Base-by-base conservation (phyloP, 2,888 invertebrate species). In the Acronicta psi region DNA sequence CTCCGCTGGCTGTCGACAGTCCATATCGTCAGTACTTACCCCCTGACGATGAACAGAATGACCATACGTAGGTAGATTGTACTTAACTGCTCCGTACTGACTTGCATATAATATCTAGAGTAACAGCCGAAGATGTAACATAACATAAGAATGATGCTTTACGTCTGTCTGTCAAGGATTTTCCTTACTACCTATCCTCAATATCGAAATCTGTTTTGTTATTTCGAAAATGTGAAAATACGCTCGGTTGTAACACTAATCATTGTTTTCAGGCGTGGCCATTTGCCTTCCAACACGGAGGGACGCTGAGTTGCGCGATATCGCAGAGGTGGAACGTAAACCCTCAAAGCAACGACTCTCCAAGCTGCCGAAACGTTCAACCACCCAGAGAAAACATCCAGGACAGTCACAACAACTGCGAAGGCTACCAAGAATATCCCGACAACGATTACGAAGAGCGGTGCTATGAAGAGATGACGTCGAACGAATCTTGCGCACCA, bases 251-350 rank as follows among this genome's bases (percentile, higher is more conserved):
- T 29, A 51, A 52, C 3, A 20, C 0, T 4, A 0, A 7, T 0
- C 0, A 37, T 59, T 65, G 54, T 63, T 55, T 72, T 23, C 95
- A 97, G 97, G 96, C 96, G n/a, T 97, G 97, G 97, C 97, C 97
- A 0, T 97, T 97, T 81, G 96, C 96, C 58, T 96, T 97, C 83
- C 97, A 97, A 86, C 95, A 96, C 63, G 94, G 95, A 14, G 94
- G 94, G 1, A 83, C 93, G 7, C 86, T 95, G 59, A 93, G 91
- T 75, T 92, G 92, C 75, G 85, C 92, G 1, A 88, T 92, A 59
- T 92, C 94, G 0, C 93, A 93, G 65, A 79, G 93, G 56, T 93
- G 92, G 93, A 93, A 83, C 67, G 66, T 88, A n/a, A 88, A 85
- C 50, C 72, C 86, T 2, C 85, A 87, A 54, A 66, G 71, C 10